Conservation (phyloP, 2,888 invertebrate species). For the Fragum fragum region DNA sequence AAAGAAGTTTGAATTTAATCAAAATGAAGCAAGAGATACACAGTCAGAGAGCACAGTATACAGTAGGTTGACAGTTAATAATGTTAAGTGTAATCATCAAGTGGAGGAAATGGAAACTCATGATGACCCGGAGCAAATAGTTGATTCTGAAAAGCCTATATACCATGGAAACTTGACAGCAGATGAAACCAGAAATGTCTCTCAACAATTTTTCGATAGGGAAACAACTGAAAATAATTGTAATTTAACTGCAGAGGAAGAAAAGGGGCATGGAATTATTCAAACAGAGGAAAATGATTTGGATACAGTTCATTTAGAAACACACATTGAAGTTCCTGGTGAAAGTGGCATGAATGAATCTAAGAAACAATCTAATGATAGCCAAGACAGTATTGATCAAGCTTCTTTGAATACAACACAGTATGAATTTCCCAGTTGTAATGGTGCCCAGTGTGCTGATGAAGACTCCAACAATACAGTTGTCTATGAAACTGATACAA, state of each 20-base stretch:
- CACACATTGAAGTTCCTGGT: neutral
- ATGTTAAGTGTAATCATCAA: too few relatives aligned
- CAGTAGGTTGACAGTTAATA: too few relatives aligned
- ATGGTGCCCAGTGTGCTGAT: neutral
- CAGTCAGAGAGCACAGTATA: too few relatives aligned
- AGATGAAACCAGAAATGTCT: neutral
- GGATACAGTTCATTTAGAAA: too few relatives aligned
- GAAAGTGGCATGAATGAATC: neutral
- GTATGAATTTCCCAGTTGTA: neutral
- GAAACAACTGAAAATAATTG: too few relatives aligned
- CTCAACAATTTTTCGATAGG: too few relatives aligned
- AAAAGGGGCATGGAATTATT: neutral
- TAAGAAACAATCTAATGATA: neutral
- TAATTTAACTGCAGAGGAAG: neutral
- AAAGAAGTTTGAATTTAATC: too few relatives aligned
- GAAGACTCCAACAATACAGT: conserved; percentile 38
- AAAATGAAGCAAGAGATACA: too few relatives aligned
- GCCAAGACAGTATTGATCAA: neutral
- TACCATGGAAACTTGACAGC: neutral
- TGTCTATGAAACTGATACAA: conserved; percentile 26
- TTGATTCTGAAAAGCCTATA: too few relatives aligned
- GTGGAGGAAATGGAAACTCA: too few relatives aligned
- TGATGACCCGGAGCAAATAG: too few relatives aligned
- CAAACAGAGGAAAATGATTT: neutral
- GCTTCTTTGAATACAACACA: neutral